Percentiles rank a stretch among this genome's conserved stretches.
phyloP scores from a whole-genome alignment of 2,797 vertebrate genomes.

The Lepilemur ruficaudatus region DNA sequence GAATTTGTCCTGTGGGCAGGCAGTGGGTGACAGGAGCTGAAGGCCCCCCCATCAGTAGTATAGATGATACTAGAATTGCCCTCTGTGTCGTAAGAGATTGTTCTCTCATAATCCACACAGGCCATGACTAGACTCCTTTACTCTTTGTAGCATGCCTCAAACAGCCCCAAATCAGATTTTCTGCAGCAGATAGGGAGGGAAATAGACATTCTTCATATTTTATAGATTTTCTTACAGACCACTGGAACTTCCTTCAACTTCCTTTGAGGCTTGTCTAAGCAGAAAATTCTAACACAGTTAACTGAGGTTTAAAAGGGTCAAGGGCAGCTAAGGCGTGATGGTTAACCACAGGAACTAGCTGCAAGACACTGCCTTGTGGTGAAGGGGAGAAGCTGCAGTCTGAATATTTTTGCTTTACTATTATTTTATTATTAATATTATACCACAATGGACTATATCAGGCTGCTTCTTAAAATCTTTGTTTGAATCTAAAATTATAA shows the following conservation, averaged over 20 bases:
- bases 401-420: not conserved
- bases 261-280: not conserved
- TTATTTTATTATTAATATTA: not conserved
- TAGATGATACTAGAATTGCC: not conserved
- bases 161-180: not conserved
- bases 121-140: not conserved
- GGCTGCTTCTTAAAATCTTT: not conserved
- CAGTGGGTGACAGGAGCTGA: not conserved
- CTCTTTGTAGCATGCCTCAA: not conserved
- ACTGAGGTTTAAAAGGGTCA: not conserved
- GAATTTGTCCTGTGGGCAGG: not conserved
- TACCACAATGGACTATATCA: not conserved
- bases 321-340: not conserved
- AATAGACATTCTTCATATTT: not conserved
- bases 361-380: not conserved
- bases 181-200: not conserved
- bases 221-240: not conserved
- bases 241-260: not conserved
- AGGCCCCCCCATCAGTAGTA: not conserved
- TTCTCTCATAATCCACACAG: not conserved
- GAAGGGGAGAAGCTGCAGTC: not conserved
- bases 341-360: not conserved
- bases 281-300: not conserved
- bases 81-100: accelerated
- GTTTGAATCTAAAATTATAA: not conserved